Base-by-base conservation (phyloP, 2,113 vertebrate genomes). In the Cavia aperea region DNA sequence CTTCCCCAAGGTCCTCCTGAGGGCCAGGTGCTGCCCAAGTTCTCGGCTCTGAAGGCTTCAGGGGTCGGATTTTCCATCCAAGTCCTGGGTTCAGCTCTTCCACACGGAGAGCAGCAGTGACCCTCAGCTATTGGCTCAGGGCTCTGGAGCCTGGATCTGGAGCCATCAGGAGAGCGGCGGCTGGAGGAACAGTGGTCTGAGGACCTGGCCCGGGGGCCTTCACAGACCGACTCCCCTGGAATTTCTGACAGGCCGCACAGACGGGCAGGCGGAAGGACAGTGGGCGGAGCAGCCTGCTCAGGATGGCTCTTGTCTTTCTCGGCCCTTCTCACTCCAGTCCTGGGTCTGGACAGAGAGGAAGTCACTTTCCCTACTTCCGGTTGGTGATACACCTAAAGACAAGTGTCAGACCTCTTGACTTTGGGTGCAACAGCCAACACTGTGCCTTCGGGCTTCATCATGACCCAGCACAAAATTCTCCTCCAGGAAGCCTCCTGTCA, bases 81-180 rank as follows among this genome's bases (percentile, higher is more conserved):
- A 24, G 33, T 39, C 21, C 70, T 23, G 43, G 4, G 33, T 58
- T 87, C 49, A 0, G 63, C 86, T 66, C 94, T 56, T 21, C 33
- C 9, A 2, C 14, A 6, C 4, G 1, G 24, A 23, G 0, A 0
- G 78, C 56, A 3, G 36, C 63, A 23, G 0, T 14, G 66, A 49
- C 33, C 51, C 43, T 46, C n/a, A 39, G 23, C 62, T 56, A 63
- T 66, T 0, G 2, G 31, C 73, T 68, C 12, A 24, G 85, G 49
- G 75, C 4, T 16, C 1, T 0, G 33, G 81, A 31, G 75, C 81
- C 0, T 1, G 60, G 5, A 81, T 66, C 33, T 3, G 1, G 19
- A 23, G 49, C 21, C 8, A 16, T 33, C 29, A 18, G 39, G 21
- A 18, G 9, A 75, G 13, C 56, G n/a, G 29, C 4, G 12, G 73